A percentile compares a stretch with the other conserved stretches of the same genome.
Evolutionary conservation across 37 sponge, comb jelly and placozoan species (phyloP).

Genomic region (Oopsacas minuta): DNA sequence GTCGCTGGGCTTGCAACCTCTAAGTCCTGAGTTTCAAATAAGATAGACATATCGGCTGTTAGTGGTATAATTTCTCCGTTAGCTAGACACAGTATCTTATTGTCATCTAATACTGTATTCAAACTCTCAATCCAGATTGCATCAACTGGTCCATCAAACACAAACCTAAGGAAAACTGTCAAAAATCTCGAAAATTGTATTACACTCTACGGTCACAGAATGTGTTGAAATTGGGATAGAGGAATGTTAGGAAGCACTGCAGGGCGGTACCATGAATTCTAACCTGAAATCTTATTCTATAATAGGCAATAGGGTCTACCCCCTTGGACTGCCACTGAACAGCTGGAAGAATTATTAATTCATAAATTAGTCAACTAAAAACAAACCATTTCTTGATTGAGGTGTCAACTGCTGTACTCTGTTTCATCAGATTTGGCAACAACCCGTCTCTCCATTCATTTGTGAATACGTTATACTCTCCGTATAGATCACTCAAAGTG

Average conservation of each 20-base stretch:
- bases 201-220: too few species aligned
- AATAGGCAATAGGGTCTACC: too few species aligned
- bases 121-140: constrained; percentile 98
- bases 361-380: too few species aligned
- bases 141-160: constrained; percentile 98
- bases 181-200: too few species aligned
- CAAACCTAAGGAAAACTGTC: too few species aligned
- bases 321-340: too few species aligned
- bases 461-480: constrained; percentile 86
- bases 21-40: constrained; percentile 95
- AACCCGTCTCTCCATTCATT: constrained; percentile 99
- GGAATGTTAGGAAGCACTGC: too few species aligned
- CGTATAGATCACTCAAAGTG: constrained; percentile 97
- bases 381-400: constrained; percentile 84
- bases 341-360: too few species aligned
- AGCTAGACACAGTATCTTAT: constrained; percentile 95
- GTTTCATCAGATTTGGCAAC: constrained; percentile 66
- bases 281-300: too few species aligned
- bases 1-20: constrained; percentile 95
- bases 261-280: too few species aligned
- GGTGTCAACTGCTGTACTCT: constrained; percentile 42
- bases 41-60: constrained; percentile 89
- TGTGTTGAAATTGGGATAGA: too few species aligned
- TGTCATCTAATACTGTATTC: constrained; percentile 99
- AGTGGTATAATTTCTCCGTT: constrained; percentile 97